Conservation (phyloP, 2,113 vertebrate genomes). For the Megaptera novaeangliae region DNA sequence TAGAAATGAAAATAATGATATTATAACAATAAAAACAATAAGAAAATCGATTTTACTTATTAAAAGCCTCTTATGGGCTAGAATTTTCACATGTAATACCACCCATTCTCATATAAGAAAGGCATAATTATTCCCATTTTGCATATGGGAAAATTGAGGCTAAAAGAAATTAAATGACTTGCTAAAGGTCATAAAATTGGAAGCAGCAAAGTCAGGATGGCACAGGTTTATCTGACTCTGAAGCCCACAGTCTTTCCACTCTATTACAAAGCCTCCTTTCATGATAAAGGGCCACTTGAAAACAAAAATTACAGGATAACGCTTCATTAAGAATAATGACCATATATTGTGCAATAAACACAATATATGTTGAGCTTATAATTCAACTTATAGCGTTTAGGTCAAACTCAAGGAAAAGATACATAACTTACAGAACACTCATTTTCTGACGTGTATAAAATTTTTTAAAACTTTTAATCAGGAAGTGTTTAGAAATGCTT, state of each 20-base stretch:
- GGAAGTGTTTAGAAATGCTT: background rate
- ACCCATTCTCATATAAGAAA: background rate
- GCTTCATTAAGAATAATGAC: background rate
- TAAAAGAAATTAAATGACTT: background rate
- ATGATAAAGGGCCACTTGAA: background rate
- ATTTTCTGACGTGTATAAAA: background rate
- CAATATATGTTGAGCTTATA: background rate
- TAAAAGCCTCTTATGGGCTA: background rate
- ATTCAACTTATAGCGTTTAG: background rate
- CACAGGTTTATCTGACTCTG: background rate
- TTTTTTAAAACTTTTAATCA: background rate
- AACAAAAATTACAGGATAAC: background rate
- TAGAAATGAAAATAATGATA: background rate
- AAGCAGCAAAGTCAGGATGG: background rate
- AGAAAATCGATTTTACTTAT: background rate
- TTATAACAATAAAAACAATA: background rate
- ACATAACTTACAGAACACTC: background rate
- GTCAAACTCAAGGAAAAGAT: background rate
- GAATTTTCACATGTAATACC: background rate
- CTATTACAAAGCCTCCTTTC: background rate
- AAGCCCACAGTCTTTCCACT: background rate
- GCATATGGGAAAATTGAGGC: background rate
- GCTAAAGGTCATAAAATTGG: background rate
- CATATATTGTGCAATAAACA: background rate
- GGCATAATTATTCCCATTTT: background rate